A percentile compares a stretch with the other conserved stretches of the same genome.
phyloP scores from a whole-genome alignment of 2,797 vertebrate species.

The Gallirallus australis region DNA sequence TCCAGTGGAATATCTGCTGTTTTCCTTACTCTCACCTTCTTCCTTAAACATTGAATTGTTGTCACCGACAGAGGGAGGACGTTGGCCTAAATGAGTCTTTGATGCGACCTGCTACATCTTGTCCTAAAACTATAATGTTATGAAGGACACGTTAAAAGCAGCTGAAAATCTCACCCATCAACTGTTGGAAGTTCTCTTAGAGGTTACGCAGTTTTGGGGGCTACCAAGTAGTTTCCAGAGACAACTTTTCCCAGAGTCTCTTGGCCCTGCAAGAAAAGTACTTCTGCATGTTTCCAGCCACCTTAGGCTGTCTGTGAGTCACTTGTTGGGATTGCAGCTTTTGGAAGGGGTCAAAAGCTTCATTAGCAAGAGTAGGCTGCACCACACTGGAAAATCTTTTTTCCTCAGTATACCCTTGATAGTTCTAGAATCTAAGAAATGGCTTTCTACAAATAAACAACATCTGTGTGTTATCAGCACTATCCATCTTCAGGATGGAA shows the following conservation, averaged over 20 bases:
- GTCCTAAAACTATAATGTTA: neutral
- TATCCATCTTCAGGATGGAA: conserved; percentile 17
- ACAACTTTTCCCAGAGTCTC: neutral
- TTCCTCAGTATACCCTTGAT: neutral
- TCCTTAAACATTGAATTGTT: neutral
- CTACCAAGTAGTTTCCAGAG: neutral
- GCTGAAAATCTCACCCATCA: neutral
- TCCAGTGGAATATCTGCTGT: neutral
- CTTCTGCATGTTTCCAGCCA: neutral
- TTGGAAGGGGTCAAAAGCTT: conserved; percentile 41
- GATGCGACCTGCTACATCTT: neutral
- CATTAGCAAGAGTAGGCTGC: neutral
- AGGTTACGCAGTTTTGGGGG: neutral
- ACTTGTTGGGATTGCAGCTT: conserved; percentile 38
- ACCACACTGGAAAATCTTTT: neutral
- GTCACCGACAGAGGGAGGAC: neutral
- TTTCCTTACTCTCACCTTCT: neutral
- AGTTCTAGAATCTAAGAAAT: conserved; percentile 46
- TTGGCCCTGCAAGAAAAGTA: neutral
- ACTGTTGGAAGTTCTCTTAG: neutral
- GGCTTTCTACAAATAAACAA: conserved; percentile 57
- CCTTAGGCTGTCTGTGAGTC: conserved; percentile 41
- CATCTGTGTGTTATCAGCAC: conserved; percentile 48
- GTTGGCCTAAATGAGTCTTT: neutral
- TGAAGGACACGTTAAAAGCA: neutral